Percentiles rank a stretch among this genome's conserved stretches.
Conservation (phyloP, 2,113 vertebrate genomes). For the Mormyrus lacerda region DNA sequence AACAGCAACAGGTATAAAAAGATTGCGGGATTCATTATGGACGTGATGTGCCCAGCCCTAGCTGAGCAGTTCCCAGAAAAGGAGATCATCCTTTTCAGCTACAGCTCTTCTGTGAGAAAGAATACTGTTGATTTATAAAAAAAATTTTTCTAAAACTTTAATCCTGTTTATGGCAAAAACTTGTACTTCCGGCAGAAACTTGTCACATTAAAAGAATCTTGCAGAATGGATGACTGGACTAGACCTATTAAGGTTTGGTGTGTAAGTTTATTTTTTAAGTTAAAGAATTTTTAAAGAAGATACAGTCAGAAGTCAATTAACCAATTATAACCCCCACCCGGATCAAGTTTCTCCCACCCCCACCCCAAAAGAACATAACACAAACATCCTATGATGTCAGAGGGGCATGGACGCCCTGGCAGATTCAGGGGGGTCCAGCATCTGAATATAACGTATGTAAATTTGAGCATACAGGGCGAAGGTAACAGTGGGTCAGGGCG, state of each 20-base stretch:
- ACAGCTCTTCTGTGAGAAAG: neutral
- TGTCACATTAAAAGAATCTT: neutral
- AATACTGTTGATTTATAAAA: neutral
- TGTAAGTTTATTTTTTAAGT: neutral
- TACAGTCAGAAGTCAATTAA: neutral
- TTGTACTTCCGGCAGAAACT: neutral
- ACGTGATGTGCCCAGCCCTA: neutral
- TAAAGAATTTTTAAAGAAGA: neutral
- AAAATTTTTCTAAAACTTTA: neutral
- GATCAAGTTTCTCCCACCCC: no score
- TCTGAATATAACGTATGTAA: neutral
- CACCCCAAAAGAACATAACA: neutral
- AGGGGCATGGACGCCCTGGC: neutral
- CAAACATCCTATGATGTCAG: neutral
- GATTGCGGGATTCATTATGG: neutral
- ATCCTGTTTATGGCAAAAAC: neutral
- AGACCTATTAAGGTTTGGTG: neutral
- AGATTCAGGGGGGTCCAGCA: neutral
- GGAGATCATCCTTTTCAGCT: neutral
- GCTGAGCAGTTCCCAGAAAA: neutral
- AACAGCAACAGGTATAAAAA: neutral
- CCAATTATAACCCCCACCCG: neutral
- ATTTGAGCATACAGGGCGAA: neutral
- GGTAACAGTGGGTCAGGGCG: neutral
- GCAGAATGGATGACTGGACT: neutral